Conservation (phyloP, 2,797 vertebrate genomes). For the Tapirus indicus region DNA sequence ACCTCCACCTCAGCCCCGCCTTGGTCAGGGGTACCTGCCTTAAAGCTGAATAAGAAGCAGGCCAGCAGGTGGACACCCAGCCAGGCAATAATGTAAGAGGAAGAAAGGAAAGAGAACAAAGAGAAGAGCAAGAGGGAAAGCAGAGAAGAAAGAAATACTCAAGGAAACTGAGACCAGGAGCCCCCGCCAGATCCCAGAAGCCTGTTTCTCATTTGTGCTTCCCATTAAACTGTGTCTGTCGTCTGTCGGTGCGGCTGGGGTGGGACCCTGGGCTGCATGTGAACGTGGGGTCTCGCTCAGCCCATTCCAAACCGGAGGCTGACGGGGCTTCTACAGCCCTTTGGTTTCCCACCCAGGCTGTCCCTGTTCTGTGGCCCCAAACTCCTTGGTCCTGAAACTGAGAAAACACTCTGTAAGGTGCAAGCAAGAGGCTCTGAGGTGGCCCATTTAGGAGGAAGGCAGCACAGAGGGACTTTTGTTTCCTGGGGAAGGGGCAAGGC, state of each 20-base stretch:
- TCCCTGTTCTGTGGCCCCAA: background rate
- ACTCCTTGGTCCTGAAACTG: background rate
- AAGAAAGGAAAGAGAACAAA: background rate
- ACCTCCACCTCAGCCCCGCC: background rate
- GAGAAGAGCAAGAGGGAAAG: background rate
- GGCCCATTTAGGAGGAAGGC: background rate
- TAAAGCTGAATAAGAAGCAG: background rate
- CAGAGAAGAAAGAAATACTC: background rate
- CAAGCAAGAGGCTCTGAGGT: background rate
- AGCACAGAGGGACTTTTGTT: background rate
- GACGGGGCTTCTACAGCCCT: background rate
- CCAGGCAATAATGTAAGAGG: background rate
- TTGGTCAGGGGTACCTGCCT: background rate
- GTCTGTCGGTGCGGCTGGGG: background rate
- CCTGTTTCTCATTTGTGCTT: constrained; percentile 68
- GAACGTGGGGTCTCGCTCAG: background rate
- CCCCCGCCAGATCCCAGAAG: background rate
- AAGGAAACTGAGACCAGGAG: background rate
- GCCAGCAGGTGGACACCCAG: background rate
- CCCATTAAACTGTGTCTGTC: background rate
- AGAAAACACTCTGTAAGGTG: background rate
- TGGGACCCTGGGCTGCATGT: background rate
- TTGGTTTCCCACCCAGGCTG: background rate
- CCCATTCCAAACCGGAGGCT: background rate
- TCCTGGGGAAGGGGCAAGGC: background rate